Evolutionary conservation across 1,140 invertebrate species (phyloP), one percentile per base, ranked within the genome.

Genomic region (Euwallacea fornicatus): DNA sequence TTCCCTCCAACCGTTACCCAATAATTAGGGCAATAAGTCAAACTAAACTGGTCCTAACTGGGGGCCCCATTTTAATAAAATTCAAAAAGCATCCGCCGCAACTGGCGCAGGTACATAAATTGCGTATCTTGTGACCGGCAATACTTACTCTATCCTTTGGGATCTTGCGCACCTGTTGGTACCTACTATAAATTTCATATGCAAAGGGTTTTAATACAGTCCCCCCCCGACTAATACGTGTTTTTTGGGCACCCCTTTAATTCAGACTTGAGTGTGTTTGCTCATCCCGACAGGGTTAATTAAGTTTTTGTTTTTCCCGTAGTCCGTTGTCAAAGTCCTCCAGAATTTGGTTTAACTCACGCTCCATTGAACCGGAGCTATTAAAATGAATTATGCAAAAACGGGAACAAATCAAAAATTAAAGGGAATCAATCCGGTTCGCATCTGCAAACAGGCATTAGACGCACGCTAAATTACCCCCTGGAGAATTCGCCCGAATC

Each of bases 381-480:
- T 60, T 62, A 42, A 44, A 69, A 65, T 60, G 60, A 71, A 71
- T 70, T 58, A 70, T 70, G 41, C 53, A 58, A 64, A 69, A 69
- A 70, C 42, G 50, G 47, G 59, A 56, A 15, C 21, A 70, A 70
- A 70, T 65, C 44, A 65, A 71, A 71, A 71, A 65, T 71, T 64
- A 53, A 66, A 71, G 55, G 60, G 63, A 66, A 71, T 71, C 69
- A 71, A 71, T 71, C 53, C 62, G 44, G 56, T 58, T 58, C 55
- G 63, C 44, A 66, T 65, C 55, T 66, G 69, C 16, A 60, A 71
- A 64, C 69, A 59, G 63, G 69, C 54, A 71, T 71, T 71, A 71
- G 69, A 66, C 69, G 42, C 62, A 73, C 72, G 67, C 61, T 70
- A 69, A 73, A 73, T 70, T 69, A 73, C 66, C 42, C 72, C 47